phyloP scores from a whole-genome alignment of 2,888 invertebrate genomes.

The Platerodrilus igneus region DNA sequence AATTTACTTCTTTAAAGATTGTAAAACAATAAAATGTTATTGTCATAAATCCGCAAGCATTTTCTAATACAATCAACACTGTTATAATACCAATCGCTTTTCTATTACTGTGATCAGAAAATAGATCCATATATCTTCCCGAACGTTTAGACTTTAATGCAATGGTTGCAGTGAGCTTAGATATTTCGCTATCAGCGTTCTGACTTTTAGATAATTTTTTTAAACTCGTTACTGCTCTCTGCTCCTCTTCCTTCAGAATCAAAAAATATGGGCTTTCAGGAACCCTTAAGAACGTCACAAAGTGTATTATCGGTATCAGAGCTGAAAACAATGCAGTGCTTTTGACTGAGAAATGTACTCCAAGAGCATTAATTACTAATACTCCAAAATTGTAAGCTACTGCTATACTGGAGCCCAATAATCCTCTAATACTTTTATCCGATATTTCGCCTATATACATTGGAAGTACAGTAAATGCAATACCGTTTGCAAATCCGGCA shows the following conservation, averaged over 20 bases:
- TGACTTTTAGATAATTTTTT: constrained; percentile 53
- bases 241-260: constrained; percentile 41
- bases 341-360: constrained; percentile 53
- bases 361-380: constrained; percentile 58
- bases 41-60: constrained; percentile 58
- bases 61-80: constrained; percentile 55
- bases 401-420: constrained; percentile 59
- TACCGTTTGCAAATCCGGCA: constrained; percentile 56
- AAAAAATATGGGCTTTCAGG: constrained; percentile 59
- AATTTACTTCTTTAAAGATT: constrained; percentile 52
- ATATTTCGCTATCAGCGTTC: constrained; percentile 48
- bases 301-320: constrained; percentile 53
- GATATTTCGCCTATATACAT: constrained; percentile 61
- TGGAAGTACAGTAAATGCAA: constrained; percentile 48
- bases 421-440: constrained; percentile 55
- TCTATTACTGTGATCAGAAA: constrained; percentile 53
- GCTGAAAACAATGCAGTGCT: constrained; percentile 54
- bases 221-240: constrained; percentile 52
- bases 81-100: constrained; percentile 59
- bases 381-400: constrained; percentile 56
- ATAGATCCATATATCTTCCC: constrained; percentile 51
- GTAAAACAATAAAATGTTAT: constrained; percentile 56
- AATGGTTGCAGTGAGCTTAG: constrained; percentile 31
- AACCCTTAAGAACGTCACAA: constrained; percentile 55
- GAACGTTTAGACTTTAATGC: constrained; percentile 42